Evolutionary conservation across 2,888 invertebrate species (phyloP).

Genomic region (Hoplodrina blanda): DNA sequence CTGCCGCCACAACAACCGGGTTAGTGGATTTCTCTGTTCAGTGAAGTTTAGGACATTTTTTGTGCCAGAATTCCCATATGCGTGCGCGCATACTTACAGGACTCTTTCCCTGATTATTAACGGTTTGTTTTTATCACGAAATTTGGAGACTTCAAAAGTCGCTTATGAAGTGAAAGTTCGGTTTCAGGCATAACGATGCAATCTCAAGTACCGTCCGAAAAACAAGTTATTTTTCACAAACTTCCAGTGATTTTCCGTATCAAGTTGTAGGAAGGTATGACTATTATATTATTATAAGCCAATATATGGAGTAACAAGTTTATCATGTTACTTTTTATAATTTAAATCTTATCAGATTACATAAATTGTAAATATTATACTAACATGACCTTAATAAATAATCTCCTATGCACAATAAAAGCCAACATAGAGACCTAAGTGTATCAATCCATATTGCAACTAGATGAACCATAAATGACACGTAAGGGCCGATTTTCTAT

Average conservation of each 20-base stretch:
- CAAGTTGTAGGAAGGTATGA: neutral
- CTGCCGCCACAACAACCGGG: conserved; percentile 87
- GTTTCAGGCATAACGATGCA: no score
- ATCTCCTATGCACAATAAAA: no score
- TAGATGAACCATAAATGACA: no score
- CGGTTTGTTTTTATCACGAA: neutral
- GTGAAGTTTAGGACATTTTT: conserved; percentile 42
- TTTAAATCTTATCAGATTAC: neutral
- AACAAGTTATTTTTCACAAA: neutral
- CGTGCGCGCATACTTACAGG: conserved; percentile 10
- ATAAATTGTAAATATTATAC: neutral
- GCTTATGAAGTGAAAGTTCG: conserved; percentile 9
- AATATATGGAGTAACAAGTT: neutral
- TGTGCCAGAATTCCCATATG: conserved; percentile 26
- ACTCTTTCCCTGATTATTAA: neutral
- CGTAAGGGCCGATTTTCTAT: no score
- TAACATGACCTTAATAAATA: no score
- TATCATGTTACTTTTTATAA: neutral
- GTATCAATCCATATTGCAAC: no score
- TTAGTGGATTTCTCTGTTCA: conserved; percentile 67
- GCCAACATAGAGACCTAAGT: no score
- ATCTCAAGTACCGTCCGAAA: neutral
- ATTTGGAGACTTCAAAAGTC: neutral
- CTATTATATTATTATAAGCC: no score
- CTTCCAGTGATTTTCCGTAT: neutral